A percentile compares a stretch with the other conserved stretches of the same genome.
Conservation (phyloP, 2,113 vertebrate genomes). For the Ailurus styani region DNA sequence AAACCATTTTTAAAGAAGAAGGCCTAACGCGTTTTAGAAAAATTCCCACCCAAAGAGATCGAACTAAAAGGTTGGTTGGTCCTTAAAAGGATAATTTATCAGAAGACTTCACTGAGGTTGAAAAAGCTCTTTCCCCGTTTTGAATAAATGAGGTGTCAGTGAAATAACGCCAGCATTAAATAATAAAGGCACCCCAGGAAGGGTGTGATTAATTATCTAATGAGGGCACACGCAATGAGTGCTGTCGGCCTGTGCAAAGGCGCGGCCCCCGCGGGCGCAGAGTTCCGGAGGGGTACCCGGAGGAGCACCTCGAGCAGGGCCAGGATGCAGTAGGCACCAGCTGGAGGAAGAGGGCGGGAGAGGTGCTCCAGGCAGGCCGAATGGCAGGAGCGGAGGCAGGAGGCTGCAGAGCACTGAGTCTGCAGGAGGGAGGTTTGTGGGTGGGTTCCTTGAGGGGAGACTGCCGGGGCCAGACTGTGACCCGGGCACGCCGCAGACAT, state of each 20-base stretch:
- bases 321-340: not conserved
- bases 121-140: not conserved
- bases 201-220: not conserved
- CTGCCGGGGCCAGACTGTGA: not conserved
- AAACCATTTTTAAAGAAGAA: not conserved
- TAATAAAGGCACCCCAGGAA: not conserved
- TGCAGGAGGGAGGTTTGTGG: not conserved
- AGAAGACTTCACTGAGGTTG: not conserved
- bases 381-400: not conserved
- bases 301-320: not conserved
- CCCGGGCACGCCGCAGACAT: not conserved
- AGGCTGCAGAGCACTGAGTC: not conserved
- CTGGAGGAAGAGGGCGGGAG: not conserved
- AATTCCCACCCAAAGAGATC: not conserved
- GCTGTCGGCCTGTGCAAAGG: not conserved
- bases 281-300: rapidly evolving
- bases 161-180: constrained; percentile 33
- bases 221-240: not conserved
- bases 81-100: not conserved
- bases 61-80: not conserved
- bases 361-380: not conserved
- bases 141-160: constrained; percentile 13
- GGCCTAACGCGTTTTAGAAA: not conserved
- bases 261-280: not conserved
- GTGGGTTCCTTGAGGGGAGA: not conserved